A percentile compares a stretch with the other conserved stretches of the same genome.
Evolutionary conservation across 2,113 vertebrate species (phyloP).

Genomic region (Spea bombifrons): DNA sequence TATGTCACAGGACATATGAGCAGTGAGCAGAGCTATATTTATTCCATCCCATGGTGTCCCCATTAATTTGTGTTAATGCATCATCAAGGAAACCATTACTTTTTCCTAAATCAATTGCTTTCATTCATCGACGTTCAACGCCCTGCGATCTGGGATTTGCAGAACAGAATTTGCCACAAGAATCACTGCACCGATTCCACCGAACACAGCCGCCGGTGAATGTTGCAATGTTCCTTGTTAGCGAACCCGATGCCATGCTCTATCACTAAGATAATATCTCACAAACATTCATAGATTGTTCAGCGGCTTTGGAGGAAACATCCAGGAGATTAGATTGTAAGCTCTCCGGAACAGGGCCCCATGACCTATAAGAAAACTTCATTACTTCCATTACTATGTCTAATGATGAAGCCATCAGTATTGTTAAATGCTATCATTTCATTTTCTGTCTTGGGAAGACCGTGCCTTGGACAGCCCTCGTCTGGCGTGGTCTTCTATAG

Average conservation of each 20-base stretch:
- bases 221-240: background rate
- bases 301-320: no score
- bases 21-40: constrained; percentile 1
- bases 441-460: no score
- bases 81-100: background rate
- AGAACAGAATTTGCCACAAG: background rate
- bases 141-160: background rate
- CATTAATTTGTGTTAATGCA: constrained; percentile 33
- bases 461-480: no score
- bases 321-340: no score
- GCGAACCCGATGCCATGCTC: background rate
- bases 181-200: background rate
- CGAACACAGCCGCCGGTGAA: background rate
- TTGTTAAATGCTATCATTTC: no score
- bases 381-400: no score
- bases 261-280: background rate
- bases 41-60: background rate
- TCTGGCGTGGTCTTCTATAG: no score
- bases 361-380: no score
- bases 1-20: no score
- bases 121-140: constrained; percentile 5
- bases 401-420: no score
- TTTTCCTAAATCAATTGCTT: background rate
- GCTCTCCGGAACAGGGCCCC: no score
- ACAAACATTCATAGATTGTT: background rate